Percentiles rank a stretch among this genome's conserved stretches.
phyloP scores from a whole-genome alignment of 1,140 invertebrate genomes.

The Platorchestia sp. region DNA sequence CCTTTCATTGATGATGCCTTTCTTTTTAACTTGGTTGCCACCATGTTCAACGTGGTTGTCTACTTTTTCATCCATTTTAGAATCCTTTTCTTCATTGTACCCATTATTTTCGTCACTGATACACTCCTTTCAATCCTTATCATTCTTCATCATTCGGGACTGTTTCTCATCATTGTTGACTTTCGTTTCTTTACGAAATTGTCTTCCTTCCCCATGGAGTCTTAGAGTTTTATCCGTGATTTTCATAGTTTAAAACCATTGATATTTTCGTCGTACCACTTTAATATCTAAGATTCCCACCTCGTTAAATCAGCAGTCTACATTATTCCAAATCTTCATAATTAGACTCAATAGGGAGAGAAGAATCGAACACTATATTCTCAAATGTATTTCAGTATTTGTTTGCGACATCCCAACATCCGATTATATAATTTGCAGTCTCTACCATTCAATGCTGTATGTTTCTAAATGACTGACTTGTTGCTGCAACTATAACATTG shows the following conservation, averaged over 20 bases:
- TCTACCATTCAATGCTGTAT: background rate
- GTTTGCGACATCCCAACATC: background rate
- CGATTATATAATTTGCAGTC: background rate
- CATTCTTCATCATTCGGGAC: no score
- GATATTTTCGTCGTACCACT: no score
- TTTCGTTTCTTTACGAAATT: background rate
- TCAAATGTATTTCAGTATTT: no score
- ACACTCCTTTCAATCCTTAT: background rate
- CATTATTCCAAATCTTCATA: no score
- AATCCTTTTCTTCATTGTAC: background rate
- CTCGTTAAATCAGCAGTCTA: no score
- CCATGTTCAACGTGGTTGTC: background rate
- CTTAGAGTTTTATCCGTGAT: no score
- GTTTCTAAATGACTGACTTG: background rate
- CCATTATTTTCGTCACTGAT: background rate
- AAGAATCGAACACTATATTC: no score
- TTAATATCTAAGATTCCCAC: no score
- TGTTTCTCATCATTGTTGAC: no score
- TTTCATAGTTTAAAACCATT: no score
- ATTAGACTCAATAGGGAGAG: no score
- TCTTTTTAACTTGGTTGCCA: background rate
- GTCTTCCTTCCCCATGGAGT: no score
- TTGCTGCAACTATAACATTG: background rate
- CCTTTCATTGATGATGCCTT: background rate
- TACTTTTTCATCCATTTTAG: background rate